A percentile compares a stretch with the other conserved stretches of the same genome.
phyloP scores from a whole-genome alignment of 1,140 invertebrate species.

The Bradysia coprophila region DNA sequence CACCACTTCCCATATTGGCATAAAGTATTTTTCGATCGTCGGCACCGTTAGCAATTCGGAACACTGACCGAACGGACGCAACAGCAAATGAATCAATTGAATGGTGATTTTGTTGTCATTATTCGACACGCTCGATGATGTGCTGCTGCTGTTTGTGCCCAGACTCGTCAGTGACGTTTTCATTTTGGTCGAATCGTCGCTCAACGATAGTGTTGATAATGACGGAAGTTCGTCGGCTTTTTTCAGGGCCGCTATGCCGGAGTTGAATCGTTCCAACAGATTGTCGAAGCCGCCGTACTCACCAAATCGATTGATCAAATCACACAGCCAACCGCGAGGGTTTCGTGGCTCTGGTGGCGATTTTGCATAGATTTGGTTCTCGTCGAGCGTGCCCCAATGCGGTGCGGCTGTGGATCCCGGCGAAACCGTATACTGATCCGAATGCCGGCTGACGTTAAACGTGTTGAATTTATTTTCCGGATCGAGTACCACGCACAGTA shows the following conservation, averaged over 20 bases:
- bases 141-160: conserved; percentile 18
- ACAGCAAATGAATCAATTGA: conserved; percentile 62
- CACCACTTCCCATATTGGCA: conserved; percentile 87
- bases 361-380: conserved; percentile 49
- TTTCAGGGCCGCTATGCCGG: conserved; percentile 11
- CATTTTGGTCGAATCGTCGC: conserved; percentile 1
- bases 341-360: conserved; percentile 55
- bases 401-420: conserved; percentile 12
- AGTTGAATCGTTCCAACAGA: conserved; percentile 68
- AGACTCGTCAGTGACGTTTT: conserved; percentile 9
- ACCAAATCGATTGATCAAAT: conserved; percentile 89
- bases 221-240: conserved; percentile 23
- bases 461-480: conserved; percentile 90
- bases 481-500: conserved; percentile 85
- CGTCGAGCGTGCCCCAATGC: conserved; percentile 19
- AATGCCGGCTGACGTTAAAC: conserved; percentile 67
- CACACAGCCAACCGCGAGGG: conserved; percentile 83
- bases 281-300: conserved; percentile 74
- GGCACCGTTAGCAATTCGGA: conserved; percentile 78
- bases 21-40: conserved; percentile 82
- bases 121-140: conserved; percentile 9
- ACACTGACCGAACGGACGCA: conserved; percentile 83
- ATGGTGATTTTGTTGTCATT: conserved; percentile 33
- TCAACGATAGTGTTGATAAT: conserved; percentile 3
- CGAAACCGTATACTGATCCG: conserved; percentile 46